Base-by-base conservation (phyloP, 2,113 vertebrate genomes). In the Labrus mixtus region DNA sequence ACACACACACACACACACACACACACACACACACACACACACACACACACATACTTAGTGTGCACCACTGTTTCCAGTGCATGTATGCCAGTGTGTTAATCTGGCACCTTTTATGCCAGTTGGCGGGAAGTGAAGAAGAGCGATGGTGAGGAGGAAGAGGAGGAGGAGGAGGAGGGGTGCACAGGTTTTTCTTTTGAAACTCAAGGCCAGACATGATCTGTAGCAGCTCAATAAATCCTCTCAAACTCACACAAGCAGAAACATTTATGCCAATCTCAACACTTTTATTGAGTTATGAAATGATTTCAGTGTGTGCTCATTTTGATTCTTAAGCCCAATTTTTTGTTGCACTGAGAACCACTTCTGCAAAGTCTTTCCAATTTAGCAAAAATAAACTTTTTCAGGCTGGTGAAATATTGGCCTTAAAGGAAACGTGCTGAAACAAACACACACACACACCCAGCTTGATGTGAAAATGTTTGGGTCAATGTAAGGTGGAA, bases 31-130 rank as follows among this genome's bases (percentile, higher is more conserved):
- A 36, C 65, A 73, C 62, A 51, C 68, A 70, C 57, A 46, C 51
- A 46, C 46, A 46, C 45, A 25, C 63, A 50, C 60, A 69, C 12
- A 69, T 36, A 62, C 48, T 63, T 75, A 2, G 29, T 20, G 11
- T 6, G 3, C 46, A 70, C 62, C 59, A 73, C 25, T 78, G 53
- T 72, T 68, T 64, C 29, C 39, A 43, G 33, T 83, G 65, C 58
- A 58, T 73, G 71, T 62, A 39, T 85, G 65, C 67, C 75, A 70
- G 20, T 70, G 77, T 79, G 78, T 82, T 89, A 76, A 86, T 86
- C 82, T 77, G 64, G 48, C 68, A 79, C 56, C 53, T 79, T 73
- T 68, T 64, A 77, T 87, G 59, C 72, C 73, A 36, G 41, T 61
- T 86, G 76, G 68, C 76, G 78, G 64, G 6, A n/a, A 65, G 25